Base-by-base conservation (phyloP, 2,797 vertebrate species). In the Acomys russatus region DNA sequence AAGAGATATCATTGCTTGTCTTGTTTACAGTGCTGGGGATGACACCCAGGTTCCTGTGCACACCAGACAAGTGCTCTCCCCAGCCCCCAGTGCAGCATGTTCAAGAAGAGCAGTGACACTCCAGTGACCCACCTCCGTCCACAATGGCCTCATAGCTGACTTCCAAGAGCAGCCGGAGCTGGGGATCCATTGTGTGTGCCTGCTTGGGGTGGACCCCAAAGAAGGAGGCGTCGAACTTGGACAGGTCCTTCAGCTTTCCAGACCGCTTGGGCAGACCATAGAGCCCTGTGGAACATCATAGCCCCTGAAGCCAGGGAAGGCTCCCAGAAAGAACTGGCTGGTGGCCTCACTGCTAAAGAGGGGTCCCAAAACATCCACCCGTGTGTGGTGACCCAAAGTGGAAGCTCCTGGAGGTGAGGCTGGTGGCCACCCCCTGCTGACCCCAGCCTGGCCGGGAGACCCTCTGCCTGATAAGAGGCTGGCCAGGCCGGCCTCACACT, bases 171-270 rank as follows among this genome's bases (percentile, higher is more conserved):
- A 99, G 96, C 6, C 99, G 99, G 71, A 99, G 99, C 88, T 99
- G 99, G 63, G 99, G 99, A 98, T 99, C 99, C 99, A 99, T 99
- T 1, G 99, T 99, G 97, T 99, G 98, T 22, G 99, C 99, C 98
- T 99, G 99, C 98, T 99, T 99, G 86, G 99, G 95, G 99, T 99
- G 98, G 98, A 99, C 96, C 96, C 99, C 98, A 30, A 99, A 99
- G 98, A 99, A 99, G 1, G 99, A 98, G 33, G 99, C 99, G 63
- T 99, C 99, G 54, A 99, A 99, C 98, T 98, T 99, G 98, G 98
- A 99, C 96, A 99, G 99, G 97, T 99, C 99, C 98, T 99, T 99
- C 93, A 99, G 99, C 98, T 99, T 99, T 80, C 99, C 99, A 11
- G 99, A 99, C 96, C 99, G 99, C 97, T 96, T 98, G 78, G 99